Base-by-base conservation (phyloP, 2,888 invertebrate species). In the Xestobium rufovillosum region DNA sequence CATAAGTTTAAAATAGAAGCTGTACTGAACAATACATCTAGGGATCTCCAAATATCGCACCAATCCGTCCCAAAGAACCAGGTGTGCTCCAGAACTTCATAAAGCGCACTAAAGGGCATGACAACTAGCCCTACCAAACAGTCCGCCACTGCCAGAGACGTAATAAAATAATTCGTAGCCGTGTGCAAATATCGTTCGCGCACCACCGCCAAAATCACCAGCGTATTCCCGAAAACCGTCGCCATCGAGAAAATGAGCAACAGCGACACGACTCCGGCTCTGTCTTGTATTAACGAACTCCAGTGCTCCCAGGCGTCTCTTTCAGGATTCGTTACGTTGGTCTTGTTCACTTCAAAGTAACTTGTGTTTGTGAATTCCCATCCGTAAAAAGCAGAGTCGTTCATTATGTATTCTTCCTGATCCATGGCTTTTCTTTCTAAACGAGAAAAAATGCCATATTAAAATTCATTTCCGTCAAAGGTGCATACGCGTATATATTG, bases 41-140 rank as follows among this genome's bases (percentile, higher is more conserved):
- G 65, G 0, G 95, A 95, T 36, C 95, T 79, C 95, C 97, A 98
- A 13, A 95, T 80, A 60, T 98, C 97, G 64, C 97, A 98, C 89
- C 92, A 94, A 55, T 89, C 85, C 2, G 83, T 80, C 3, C 96
- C 95, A 61, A 94, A 96, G 50, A 90, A 81, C 95, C 96, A 96
- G 14, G 82, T 84, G 55, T 88, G 85, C 54, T 86, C 86, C 15
- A 89, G 68, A 9, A 89, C 84, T 66, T 92, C 91, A 60, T 90
- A 89, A 9, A 90, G 72, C 0, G 90, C 90, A 44, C 89, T 88
- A 65, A 97, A 92, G 0, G 97, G 97, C 97, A 97, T 97, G 32
- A 98, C 97, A 3, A 96, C 88, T 31, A 94, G 70, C 0, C 97
- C 97, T 3, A 97, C 95, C 28, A 97, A 71, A 52, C 95, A 90